phyloP scores from a whole-genome alignment of 1,140 invertebrate species.

The Carposina sasakii region DNA sequence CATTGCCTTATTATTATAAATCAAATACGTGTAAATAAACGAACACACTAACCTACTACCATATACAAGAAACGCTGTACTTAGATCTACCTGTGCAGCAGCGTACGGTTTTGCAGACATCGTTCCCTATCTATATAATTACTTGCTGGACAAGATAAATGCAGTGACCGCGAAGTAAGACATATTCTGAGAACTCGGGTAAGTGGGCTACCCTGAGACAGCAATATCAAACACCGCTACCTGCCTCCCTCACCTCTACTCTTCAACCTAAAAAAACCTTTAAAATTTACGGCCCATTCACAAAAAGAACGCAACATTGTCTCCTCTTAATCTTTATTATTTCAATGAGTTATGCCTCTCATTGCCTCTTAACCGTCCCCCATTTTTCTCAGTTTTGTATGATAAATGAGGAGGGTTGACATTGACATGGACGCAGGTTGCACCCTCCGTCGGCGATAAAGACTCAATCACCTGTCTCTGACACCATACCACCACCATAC shows the following conservation, averaged over 20 bases:
- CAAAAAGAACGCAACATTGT: background rate
- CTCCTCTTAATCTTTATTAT: background rate
- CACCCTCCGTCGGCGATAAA: slow-evolving; percentile 33
- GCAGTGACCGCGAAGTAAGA: slow-evolving; percentile 17
- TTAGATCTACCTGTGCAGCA: too few relatives aligned
- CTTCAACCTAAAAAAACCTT: slow-evolving; percentile 7
- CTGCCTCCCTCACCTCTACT: slow-evolving; percentile 24
- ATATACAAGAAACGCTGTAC: too few relatives aligned
- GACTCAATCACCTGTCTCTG: slow-evolving; percentile 41
- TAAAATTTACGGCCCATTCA: slow-evolving; percentile 2
- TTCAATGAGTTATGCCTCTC: background rate
- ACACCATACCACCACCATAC: too few relatives aligned
- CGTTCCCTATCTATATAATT: too few relatives aligned
- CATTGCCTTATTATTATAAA: too few relatives aligned
- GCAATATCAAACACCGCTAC: slow-evolving; percentile 18
- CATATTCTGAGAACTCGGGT: slow-evolving; percentile 42
- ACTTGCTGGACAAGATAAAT: too few relatives aligned
- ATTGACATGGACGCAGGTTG: slow-evolving; percentile 29
- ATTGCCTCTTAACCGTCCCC: slow-evolving; percentile 6
- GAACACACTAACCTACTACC: too few relatives aligned
- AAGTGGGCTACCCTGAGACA: slow-evolving; percentile 28
- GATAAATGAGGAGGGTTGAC: slow-evolving; percentile 31
- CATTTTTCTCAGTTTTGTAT: slow-evolving; percentile 11
- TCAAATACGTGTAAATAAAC: too few relatives aligned
- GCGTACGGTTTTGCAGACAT: too few relatives aligned